Percentiles rank a stretch among this genome's conserved stretches.
phyloP scores from a whole-genome alignment of 2,888 invertebrate genomes.

The Cordylochernes scorpioides region DNA sequence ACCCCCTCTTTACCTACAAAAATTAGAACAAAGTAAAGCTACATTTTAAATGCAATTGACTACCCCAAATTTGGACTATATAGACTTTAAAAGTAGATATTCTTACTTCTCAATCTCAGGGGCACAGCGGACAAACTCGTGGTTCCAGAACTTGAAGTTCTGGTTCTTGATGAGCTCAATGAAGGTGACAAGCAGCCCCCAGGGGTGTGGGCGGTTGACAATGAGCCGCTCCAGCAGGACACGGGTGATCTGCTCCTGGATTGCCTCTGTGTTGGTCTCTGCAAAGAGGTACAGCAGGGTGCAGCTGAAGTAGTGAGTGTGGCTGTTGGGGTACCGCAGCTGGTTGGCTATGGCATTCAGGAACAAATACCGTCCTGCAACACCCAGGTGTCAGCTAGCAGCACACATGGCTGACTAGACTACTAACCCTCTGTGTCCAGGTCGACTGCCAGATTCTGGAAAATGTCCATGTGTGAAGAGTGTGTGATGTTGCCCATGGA shows the following conservation, averaged over 20 bases:
- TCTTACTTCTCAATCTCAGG: constrained; percentile 97
- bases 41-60: too few relatives aligned
- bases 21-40: too few relatives aligned
- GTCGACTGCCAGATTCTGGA: constrained; percentile 93
- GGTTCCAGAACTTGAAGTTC: constrained; percentile 92
- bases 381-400: not conserved
- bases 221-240: constrained; percentile 86
- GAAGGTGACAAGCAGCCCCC: constrained; percentile 94
- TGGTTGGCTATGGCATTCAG: constrained; percentile 97
- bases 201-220: constrained; percentile 93
- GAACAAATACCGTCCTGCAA: constrained; percentile 48
- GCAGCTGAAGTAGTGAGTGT: constrained; percentile 98
- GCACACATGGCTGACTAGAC: not conserved
- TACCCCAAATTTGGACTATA: too few relatives aligned
- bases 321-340: constrained; percentile 91
- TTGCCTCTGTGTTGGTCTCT: constrained; percentile 84
- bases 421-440: constrained; percentile 67
- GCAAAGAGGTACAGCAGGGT: constrained; percentile 85
- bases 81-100: too few relatives aligned
- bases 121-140: constrained; percentile 97
- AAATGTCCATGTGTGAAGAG: constrained; percentile 97
- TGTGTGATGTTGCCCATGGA: constrained; percentile 95
- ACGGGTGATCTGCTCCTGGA: constrained; percentile 90
- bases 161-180: constrained; percentile 97
- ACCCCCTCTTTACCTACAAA: too few relatives aligned